phyloP scores from a whole-genome alignment of 2,113 vertebrate genomes.

The Jacana jacana region DNA sequence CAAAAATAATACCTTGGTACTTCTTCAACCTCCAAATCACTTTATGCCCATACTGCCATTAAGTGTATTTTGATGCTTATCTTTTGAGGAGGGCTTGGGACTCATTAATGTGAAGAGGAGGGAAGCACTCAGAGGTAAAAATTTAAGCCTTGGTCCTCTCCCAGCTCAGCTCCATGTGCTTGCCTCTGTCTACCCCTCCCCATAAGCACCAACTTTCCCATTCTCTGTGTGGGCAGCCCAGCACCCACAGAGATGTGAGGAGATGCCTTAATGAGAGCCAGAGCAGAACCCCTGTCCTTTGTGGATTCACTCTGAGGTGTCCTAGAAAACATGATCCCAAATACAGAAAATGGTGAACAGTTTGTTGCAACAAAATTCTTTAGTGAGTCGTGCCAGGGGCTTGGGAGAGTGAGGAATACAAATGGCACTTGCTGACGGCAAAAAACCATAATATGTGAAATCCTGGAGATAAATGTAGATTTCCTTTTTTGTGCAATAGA shows the following conservation, averaged over 20 bases:
- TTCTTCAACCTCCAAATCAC: background rate
- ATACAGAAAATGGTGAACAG: background rate
- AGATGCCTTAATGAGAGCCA: background rate
- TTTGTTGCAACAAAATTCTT: background rate
- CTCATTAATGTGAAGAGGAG: background rate
- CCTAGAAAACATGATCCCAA: background rate
- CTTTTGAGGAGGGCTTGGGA: background rate
- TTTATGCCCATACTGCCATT: background rate
- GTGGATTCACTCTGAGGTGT: background rate
- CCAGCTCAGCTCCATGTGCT: background rate
- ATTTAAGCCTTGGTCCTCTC: background rate
- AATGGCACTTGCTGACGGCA: background rate
- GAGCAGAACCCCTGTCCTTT: background rate
- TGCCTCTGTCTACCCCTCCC: background rate
- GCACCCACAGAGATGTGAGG: fast-evolving
- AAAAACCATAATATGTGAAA: constrained; percentile 10
- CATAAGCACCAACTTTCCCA: background rate
- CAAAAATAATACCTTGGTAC: background rate
- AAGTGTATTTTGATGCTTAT: background rate
- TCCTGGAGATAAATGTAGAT: background rate
- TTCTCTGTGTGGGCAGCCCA: background rate
- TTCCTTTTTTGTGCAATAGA: constrained; percentile 47
- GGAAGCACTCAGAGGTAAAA: background rate
- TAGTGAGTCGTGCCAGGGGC: background rate
- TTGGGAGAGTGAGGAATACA: background rate